Percentiles rank a stretch among this genome's conserved stretches.
Conservation (phyloP, 64 coral and sea anemone genomes). For the Montipora capricornis region DNA sequence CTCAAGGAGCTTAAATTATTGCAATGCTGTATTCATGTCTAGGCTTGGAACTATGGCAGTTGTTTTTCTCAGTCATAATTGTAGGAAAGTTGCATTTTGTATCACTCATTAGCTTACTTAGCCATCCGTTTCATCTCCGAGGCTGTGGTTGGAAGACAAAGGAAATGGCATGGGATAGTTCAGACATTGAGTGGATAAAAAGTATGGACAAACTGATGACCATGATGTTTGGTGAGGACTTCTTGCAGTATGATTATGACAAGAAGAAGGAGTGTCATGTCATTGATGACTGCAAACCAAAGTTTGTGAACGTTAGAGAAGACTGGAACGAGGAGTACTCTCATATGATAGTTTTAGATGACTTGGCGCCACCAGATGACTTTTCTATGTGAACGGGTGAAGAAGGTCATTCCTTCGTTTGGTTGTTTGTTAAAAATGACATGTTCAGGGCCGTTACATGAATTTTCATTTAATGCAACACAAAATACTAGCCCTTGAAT, state of each 20-base stretch:
- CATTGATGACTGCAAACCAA: background rate
- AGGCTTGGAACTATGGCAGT: too few species aligned
- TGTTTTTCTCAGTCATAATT: too few species aligned
- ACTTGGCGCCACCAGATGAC: background rate
- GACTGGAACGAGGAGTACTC: constrained; percentile 42
- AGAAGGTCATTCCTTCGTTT: background rate
- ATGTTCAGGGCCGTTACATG: background rate
- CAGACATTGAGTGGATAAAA: constrained; percentile 52
- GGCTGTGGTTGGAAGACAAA: constrained; percentile 70
- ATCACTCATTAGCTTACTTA: background rate
- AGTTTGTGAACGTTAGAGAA: constrained; percentile 39
- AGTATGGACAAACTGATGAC: too few species aligned
- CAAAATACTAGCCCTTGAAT: too few species aligned
- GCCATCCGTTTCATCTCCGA: constrained; percentile 22
- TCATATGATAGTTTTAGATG: background rate
- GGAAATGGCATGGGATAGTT: background rate
- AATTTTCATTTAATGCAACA: background rate
- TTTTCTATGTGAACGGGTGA: background rate
- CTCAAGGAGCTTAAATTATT: too few species aligned
- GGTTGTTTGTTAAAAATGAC: background rate
- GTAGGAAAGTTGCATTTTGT: background rate
- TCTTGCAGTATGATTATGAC: constrained; percentile 44
- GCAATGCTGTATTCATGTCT: too few species aligned
- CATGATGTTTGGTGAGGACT: constrained; percentile 68
- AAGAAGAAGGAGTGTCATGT: constrained; percentile 39